phyloP scores from a whole-genome alignment of 2,888 invertebrate species.

The Drosophila pseudotalamancana region DNA sequence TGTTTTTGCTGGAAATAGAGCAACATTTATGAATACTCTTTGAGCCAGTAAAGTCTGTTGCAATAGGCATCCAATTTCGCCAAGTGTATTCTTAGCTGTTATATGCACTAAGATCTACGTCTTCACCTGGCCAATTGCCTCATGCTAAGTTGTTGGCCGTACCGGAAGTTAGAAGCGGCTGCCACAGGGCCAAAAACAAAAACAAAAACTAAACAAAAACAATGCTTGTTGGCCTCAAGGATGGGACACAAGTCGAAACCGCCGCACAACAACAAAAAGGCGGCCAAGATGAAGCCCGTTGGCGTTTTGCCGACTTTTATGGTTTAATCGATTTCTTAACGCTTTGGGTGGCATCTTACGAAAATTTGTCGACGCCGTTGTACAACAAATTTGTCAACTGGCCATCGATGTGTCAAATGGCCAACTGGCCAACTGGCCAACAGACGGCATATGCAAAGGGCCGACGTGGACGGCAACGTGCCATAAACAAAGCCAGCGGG shows the following conservation, averaged over 20 bases:
- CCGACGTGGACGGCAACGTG: conserved; percentile 62
- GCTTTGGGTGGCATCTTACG: conserved; percentile 77
- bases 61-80: not conserved
- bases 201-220: conserved; percentile 31
- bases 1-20: no score
- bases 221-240: conserved; percentile 76
- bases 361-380: conserved; percentile 71
- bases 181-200: conserved; percentile 28
- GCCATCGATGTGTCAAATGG: conserved; percentile 29
- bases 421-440: conserved; percentile 25
- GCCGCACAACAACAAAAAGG: conserved; percentile 22
- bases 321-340: conserved; percentile 80
- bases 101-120: conserved; percentile 10
- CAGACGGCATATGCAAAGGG: conserved; percentile 56
- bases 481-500: conserved; percentile 82
- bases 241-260: conserved; percentile 36
- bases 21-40: no score
- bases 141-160: conserved; percentile 42
- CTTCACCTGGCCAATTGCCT: conserved; percentile 18
- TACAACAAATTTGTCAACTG: conserved; percentile 72
- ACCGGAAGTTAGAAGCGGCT: conserved; percentile 65
- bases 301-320: conserved; percentile 60
- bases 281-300: conserved; percentile 38
- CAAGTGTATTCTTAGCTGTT: conserved; percentile 16
- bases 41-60: no score